These are phyloP conservation scores for Leptopilina syphax DNA, from an alignment of 2,888 invertebrate genomes.

Conservation along the genomic window DNA sequence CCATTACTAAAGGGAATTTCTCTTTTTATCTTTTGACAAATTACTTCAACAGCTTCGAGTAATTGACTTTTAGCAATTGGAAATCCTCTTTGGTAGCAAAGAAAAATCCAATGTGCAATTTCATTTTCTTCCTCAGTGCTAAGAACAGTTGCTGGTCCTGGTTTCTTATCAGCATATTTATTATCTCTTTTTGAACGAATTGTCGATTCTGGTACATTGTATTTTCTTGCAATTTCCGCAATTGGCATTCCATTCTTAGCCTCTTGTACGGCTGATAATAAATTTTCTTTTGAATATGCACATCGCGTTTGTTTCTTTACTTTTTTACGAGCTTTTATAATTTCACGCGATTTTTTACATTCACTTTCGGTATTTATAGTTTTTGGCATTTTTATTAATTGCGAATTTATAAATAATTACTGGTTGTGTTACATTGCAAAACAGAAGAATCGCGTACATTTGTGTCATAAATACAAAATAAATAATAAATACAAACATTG, in stretches of 20 bases:
- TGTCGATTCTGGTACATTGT: slow-evolving; percentile 45
- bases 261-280: neutral
- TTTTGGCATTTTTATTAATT: no score
- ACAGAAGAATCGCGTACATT: no score
- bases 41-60: slow-evolving; percentile 41
- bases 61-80: slow-evolving; percentile 47
- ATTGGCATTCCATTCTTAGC: slow-evolving; percentile 38
- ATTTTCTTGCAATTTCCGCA: slow-evolving; percentile 43
- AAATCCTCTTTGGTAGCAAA: slow-evolving; percentile 43
- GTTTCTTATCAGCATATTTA: slow-evolving; percentile 35
- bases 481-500: no score
- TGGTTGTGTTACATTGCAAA: no score
- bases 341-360: no score
- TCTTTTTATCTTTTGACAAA: slow-evolving; percentile 49
- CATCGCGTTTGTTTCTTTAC: no score
- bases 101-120: slow-evolving; percentile 46
- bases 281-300: neutral
- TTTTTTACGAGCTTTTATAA: no score
- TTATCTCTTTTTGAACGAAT: slow-evolving; percentile 39
- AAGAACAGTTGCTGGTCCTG: slow-evolving; percentile 42
- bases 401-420: no score
- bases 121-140: slow-evolving; percentile 41
- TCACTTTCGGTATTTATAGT: no score
- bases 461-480: no score
- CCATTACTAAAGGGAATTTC: slow-evolving; percentile 57